Evolutionary conservation across 2,797 vertebrate species (phyloP), one percentile per base, ranked within the genome.

Genomic region (Hypotaenidia okinawae): DNA sequence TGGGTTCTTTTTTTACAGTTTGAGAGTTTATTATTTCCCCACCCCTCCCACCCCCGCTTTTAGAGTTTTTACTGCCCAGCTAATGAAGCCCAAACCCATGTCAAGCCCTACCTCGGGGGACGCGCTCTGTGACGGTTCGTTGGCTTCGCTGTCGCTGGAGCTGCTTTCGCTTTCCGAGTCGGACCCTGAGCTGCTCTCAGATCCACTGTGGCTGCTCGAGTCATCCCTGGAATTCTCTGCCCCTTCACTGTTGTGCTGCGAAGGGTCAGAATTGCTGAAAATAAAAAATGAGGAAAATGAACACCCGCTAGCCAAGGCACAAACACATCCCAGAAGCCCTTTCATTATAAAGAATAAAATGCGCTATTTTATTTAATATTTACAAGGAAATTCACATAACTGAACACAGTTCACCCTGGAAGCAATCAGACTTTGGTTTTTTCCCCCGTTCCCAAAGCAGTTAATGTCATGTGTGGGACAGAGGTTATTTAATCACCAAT

Each of bases 121-220:
- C 6, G 98, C 98, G 2, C 98, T 98, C 62, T 99, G 98, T 2
- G 99, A 99, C 0, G 98, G 99, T 95, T 99, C 99, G 32, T 99
- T 99, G 82, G 99, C 98, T 97, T 99, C 99, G 41, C 99, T 99
- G 97, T 99, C 99, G 12, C 99, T 99, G 68, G 99, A 99, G 97
- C 99, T 99, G 98, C 99, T 99, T 96, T 99, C 99, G 8, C 99
- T 99, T 97, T 99, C 99, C 1, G 99, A 99, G 97, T 99, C 99
- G 0, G 99, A 99, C 62, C 99, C 99, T 1, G 99, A 99, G 97
- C 99, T 99, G 98, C 99, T 99, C 95, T 99, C 99, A 5, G 99
- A 99, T 39, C 99, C 99, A 23, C 99, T 99, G 96, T 99, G 99
- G 97, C 99, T 99, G 97, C 99, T 99, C 12, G 99, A 99, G 97